Percentiles rank a stretch among this genome's conserved stretches.
Conservation (phyloP, 2,888 invertebrate genomes). For the Calephelis perditalis region DNA sequence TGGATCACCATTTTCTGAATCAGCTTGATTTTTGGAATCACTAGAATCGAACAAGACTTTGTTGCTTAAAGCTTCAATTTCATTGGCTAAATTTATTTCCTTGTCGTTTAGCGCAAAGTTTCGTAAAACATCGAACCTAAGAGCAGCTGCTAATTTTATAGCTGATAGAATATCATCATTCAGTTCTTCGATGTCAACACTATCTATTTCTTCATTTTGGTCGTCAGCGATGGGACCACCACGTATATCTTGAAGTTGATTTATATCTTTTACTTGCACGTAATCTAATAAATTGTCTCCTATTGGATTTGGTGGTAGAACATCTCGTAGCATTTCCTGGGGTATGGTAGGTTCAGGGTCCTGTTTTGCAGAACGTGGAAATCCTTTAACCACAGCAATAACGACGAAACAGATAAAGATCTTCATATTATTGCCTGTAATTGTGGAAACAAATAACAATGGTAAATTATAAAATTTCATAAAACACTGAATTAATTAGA, state of each 20-base stretch:
- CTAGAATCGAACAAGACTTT: not conserved
- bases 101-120: not conserved
- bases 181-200: slow-evolving; percentile 4
- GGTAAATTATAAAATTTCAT: no score
- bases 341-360: not conserved
- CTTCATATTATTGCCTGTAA: slow-evolving; percentile 16
- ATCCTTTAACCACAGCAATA: slow-evolving; percentile 13
- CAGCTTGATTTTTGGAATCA: not conserved
- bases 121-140: not conserved
- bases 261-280: slow-evolving; percentile 2
- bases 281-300: not conserved
- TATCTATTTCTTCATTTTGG: not conserved
- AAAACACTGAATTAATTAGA: no score
- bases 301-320: not conserved
- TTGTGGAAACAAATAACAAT: not conserved
- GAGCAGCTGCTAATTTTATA: slow-evolving; percentile 6
- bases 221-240: not conserved
- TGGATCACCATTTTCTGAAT: not conserved
- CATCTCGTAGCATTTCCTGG: slow-evolving; percentile 2
- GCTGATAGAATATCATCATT: slow-evolving; percentile 5
- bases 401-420: slow-evolving; percentile 13
- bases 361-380: not conserved
- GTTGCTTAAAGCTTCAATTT: not conserved
- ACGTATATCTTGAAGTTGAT: not conserved
- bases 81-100: slow-evolving; percentile 2